Evolutionary conservation across 1,140 invertebrate species (phyloP).

Genomic region (Subanguina moxae): DNA sequence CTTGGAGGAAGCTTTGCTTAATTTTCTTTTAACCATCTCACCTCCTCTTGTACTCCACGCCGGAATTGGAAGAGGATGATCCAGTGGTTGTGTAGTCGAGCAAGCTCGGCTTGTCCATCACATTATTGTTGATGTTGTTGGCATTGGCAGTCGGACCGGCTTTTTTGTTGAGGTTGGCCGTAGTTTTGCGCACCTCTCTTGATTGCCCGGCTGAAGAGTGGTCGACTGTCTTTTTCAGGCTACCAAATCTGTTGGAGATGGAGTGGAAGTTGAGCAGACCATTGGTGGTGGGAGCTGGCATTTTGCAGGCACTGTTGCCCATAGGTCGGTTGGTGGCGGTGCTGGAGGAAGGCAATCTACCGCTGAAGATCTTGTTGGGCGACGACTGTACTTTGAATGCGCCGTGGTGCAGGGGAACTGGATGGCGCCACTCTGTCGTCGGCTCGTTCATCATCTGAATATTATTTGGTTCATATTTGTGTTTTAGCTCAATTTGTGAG

Average conservation of each 20-base stretch:
- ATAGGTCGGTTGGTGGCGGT: neutral
- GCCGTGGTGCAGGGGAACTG: neutral
- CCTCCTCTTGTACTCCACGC: conserved; percentile 22
- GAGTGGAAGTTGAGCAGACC: conserved; percentile 6
- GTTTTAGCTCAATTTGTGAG: too few relatives aligned
- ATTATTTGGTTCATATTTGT: too few relatives aligned
- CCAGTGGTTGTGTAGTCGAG: conserved; percentile 31
- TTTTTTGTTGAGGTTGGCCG: too few relatives aligned
- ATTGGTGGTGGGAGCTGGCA: conserved; percentile 6
- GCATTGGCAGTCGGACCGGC: neutral
- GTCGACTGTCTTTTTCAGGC: neutral
- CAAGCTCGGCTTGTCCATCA: neutral
- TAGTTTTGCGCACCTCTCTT: neutral
- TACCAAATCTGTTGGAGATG: neutral
- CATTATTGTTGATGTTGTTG: neutral
- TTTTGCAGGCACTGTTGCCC: neutral
- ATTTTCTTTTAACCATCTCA: neutral
- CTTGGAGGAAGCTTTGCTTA: too few relatives aligned
- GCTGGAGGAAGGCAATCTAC: conserved; percentile 2
- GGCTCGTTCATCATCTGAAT: conserved; percentile 39
- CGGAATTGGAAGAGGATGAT: conserved; percentile 24
- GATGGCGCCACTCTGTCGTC: conserved; percentile 19
- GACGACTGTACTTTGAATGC: neutral
- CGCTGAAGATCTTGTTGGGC: neutral
- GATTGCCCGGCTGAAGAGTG: neutral